Evolutionary conservation across 64 coral and sea anemone species (phyloP).

Genomic region (Montipora efflorescens): DNA sequence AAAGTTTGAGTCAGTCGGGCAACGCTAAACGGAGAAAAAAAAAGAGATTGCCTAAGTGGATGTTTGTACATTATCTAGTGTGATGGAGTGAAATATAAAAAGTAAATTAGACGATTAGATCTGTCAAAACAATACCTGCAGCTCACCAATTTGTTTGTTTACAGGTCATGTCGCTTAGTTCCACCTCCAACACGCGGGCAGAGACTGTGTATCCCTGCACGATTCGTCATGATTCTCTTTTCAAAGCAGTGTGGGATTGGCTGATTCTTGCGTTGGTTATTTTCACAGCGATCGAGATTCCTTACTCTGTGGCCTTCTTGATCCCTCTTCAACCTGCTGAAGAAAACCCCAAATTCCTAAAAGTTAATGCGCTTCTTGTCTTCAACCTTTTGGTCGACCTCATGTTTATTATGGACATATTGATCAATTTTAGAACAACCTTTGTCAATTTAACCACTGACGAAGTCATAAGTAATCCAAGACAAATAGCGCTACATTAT

Average conservation of each 20-base stretch:
- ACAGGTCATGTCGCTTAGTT: conserved; percentile 83
- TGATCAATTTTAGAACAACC: conserved; percentile 97
- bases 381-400: conserved; percentile 90
- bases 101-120: no score
- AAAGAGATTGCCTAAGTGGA: no score
- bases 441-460: conserved; percentile 58
- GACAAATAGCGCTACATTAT: conserved; percentile 92
- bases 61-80: no score
- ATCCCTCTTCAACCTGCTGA: conserved; percentile 15
- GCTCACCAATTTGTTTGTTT: not conserved
- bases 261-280: conserved; percentile 74
- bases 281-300: conserved; percentile 85
- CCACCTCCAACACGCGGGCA: conserved; percentile 42
- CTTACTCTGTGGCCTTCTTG: conserved; percentile 85
- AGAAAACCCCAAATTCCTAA: not conserved
- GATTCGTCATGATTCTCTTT: conserved; percentile 76
- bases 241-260: conserved; percentile 90
- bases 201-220: conserved; percentile 56
- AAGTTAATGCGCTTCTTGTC: conserved; percentile 38
- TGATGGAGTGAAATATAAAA: no score
- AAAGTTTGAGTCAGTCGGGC: no score
- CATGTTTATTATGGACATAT: conserved; percentile 95
- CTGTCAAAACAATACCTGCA: not conserved
- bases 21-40: no score
- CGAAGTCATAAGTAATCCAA: conserved; percentile 77